phyloP scores from a whole-genome alignment of 2,888 invertebrate genomes.

The Diarsia brunnea region DNA sequence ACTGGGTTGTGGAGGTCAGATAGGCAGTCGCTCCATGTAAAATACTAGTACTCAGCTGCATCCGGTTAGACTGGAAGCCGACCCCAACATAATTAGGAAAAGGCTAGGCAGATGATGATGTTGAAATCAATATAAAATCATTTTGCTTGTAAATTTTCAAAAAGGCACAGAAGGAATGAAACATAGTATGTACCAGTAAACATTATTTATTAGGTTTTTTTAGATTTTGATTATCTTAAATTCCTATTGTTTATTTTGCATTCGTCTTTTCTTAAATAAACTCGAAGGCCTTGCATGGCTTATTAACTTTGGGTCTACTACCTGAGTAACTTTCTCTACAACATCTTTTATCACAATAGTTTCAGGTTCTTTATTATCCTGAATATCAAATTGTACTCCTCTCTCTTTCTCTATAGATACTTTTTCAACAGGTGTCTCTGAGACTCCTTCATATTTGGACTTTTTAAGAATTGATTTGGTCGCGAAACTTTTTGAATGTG shows the following conservation, averaged over 20 bases:
- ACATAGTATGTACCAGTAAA: background rate
- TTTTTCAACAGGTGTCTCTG: slow-evolving; percentile 10
- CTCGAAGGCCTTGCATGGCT: slow-evolving; percentile 79
- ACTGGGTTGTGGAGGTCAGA: no score
- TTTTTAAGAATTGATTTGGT: slow-evolving; percentile 85
- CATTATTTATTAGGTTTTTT: background rate
- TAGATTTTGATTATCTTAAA: background rate
- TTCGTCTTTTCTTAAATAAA: slow-evolving; percentile 84
- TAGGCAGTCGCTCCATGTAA: no score
- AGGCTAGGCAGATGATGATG: no score
- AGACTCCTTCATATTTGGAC: slow-evolving; percentile 74
- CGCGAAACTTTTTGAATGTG: slow-evolving; percentile 76
- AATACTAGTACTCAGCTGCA: no score
- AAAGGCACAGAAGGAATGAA: slow-evolving; percentile 15
- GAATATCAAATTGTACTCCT: slow-evolving; percentile 27
- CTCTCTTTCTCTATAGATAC: slow-evolving; percentile 29
- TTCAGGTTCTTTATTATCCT: slow-evolving; percentile 57
- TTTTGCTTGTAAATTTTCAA: background rate
- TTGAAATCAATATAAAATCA: background rate
- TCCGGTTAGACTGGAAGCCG: no score
- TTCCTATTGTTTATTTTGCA: slow-evolving; percentile 75
- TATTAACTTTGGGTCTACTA: slow-evolving; percentile 63
- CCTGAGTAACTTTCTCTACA: slow-evolving; percentile 73
- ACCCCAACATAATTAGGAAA: no score
- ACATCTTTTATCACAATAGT: slow-evolving; percentile 83